Base-by-base conservation (phyloP, 2,888 invertebrate genomes). In the Smittia aterrima region DNA sequence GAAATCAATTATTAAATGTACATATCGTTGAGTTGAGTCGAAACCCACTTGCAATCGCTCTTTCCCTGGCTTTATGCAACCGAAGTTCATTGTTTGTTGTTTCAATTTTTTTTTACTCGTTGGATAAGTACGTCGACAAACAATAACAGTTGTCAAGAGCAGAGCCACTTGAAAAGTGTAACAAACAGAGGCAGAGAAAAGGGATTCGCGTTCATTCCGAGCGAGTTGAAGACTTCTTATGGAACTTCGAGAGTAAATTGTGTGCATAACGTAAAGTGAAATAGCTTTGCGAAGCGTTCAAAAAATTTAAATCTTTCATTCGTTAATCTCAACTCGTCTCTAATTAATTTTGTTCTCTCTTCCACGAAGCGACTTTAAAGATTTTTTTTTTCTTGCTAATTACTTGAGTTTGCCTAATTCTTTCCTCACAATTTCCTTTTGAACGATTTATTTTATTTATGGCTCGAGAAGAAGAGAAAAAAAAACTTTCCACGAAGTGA, bases 101-200 rank as follows among this genome's bases (percentile, higher is more conserved):
- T 71, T 71, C 71, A 71, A 71, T 71, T 54, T 58, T 71, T 38
- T 47, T 71, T 18, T 71, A 54, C n/a, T 73, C 22, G 16, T 64
- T 16, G 22, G 64, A 22, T 73, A 62, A 64, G 73, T 73, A 64
- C 73, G 64, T 73, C 22, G 71, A 54, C 71, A 71, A 71, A 71
- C 71, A 71, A 71, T 71, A 71, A 73, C 73, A 73, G 62, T 73
- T 73, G 62, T 73, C 73, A 73, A 73, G 73, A 64, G 73, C 73
- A 62, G 53, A n/a, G 64, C 62, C 62, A 54, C 73, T 73, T 73
- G 73, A 73, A 62, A 73, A 73, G 73, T 73, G 73, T 64, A 73
- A 73, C 71, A 71, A 71, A 71, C 54, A 71, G 47, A 32, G 32
- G 32, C 32, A 32, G 47, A 71, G 54, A 27, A 71, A 71, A 71